Evolutionary conservation across 2,113 vertebrate species (phyloP), one percentile per base, ranked within the genome.

Genomic region (Grammomys surdaster): DNA sequence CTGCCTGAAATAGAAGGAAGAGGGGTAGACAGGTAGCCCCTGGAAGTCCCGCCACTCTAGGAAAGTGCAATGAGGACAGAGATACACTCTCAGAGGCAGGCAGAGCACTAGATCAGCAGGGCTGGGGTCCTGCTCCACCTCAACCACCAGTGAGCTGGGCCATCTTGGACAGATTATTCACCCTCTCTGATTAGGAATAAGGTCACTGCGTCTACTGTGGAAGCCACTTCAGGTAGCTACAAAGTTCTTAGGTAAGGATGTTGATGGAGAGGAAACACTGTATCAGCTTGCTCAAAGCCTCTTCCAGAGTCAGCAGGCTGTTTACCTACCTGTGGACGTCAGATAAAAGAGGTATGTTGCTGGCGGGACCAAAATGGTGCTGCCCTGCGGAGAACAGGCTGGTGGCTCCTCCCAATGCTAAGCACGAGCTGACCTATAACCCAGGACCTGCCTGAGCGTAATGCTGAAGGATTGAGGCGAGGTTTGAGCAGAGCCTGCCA

Each of bases 401-500:
- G 75, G 24, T 20, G 1, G 0, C 1, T 60, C 54, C 93, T 92
- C 51, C 16, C 1, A 82, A 43, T 10, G 19, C 7, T 20, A 54
- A 28, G 40, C 26, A 2, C 0, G 31, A n/a, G 36, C 54, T 11
- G n/a, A 22, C 63, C 3, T 0, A 0, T 1, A 78, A 28, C n/a
- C 72, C 65, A n/a, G 80, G 12, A 60, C 11, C 1, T 46, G 73
- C 28, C 17, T 31, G 0, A 17, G 20, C 7, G 4, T 4, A 2
- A 0, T 2, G n/a, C n/a, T 69, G 0, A 36, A 67, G 87, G 58
- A 65, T 31, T 8, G 33, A 65, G 24, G 11, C 40, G 60, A 60
- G 22, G 1, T 13, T 60, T 46, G 2, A 22, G 31, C 0, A 20
- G n/a, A 36, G 6, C 6, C 81, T 4, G 16, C 51, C 22, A 0